These are phyloP conservation scores for Hyposoter dolosus DNA, from an alignment of 2,888 invertebrate genomes.

Conservation along the genomic window DNA sequence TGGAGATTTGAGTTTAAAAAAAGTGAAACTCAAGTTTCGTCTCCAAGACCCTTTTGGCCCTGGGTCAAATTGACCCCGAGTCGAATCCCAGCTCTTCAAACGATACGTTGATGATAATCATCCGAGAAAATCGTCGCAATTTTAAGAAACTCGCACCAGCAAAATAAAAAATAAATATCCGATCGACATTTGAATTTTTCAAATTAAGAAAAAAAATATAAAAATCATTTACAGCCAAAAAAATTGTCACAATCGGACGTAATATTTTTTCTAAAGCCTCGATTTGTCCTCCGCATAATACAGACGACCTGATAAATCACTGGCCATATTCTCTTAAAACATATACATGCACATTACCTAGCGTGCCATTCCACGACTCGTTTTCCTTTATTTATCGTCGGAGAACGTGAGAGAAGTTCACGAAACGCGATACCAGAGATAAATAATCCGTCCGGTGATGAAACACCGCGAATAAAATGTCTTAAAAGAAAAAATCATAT, in stretches of 20 bases:
- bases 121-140: too few relatives aligned
- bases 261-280: neutral
- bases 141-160: too few relatives aligned
- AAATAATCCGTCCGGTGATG: constrained; percentile 54
- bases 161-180: too few relatives aligned
- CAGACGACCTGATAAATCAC: constrained; percentile 36
- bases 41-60: too few relatives aligned
- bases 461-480: constrained; percentile 46
- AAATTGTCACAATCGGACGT: neutral
- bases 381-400: constrained; percentile 64
- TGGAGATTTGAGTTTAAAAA: too few relatives aligned
- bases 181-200: neutral
- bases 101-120: too few relatives aligned
- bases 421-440: constrained; percentile 62
- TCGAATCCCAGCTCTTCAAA: too few relatives aligned
- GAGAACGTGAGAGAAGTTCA: constrained; percentile 48
- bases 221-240: neutral
- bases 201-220: neutral
- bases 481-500: constrained; percentile 1
- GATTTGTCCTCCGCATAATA: neutral
- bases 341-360: constrained; percentile 13
- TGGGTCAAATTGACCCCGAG: too few relatives aligned
- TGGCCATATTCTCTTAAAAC: constrained; percentile 13
- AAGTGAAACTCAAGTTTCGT: too few relatives aligned
- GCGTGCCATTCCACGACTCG: constrained; percentile 38